Evolutionary conservation across 1,140 invertebrate species (phyloP), one percentile per base, ranked within the genome.

Genomic region (Eumaeus atala): DNA sequence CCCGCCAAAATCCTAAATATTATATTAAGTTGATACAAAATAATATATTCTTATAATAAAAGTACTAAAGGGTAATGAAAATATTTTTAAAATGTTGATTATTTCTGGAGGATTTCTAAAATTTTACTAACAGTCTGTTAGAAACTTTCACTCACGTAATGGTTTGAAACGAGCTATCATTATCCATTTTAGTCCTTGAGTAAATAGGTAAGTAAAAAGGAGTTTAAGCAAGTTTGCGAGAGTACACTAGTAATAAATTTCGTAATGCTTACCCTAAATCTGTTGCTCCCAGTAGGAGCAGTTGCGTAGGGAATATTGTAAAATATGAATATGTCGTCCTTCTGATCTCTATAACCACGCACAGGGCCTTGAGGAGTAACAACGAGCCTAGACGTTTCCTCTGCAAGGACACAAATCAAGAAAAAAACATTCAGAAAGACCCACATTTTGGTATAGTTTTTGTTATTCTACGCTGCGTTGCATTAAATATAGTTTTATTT

Each of bases 241-340:
- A 49, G 5, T 9, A 49, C 14, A 34, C 16, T 11, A 49, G n/a
- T 11, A 49, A n/a, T 48, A 48, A 33, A 53, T 21, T 37, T 14
- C 33, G 33, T 12, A 16, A 50, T 40, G 8, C 33, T 55, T 50
- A 65, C 68, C 62, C 60, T 65, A 35, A 63, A 70, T 51, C 56
- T 62, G 17, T 67, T n/a, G 10, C 6, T 28, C 21, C 62, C 62
- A 6, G 51, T 56, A 3, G 67, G 67, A 6, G 62, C 68, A 4
- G 61, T 67, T 0, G 65, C 68, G 48, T 70, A 67, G 1, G 65
- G 67, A 33, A 70, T 62, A 11, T 53, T 56, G 21, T 62, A 52
- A 47, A 70, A 70, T 9, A 37, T 36, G 38, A 55, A 68, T 12
- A 57, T 17, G 0, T 35, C 51, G 12, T 35, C 9, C 0, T 48